Percentiles rank a stretch among this genome's conserved stretches.
Conservation (phyloP, 2,888 invertebrate genomes). For the Mythimna impura region DNA sequence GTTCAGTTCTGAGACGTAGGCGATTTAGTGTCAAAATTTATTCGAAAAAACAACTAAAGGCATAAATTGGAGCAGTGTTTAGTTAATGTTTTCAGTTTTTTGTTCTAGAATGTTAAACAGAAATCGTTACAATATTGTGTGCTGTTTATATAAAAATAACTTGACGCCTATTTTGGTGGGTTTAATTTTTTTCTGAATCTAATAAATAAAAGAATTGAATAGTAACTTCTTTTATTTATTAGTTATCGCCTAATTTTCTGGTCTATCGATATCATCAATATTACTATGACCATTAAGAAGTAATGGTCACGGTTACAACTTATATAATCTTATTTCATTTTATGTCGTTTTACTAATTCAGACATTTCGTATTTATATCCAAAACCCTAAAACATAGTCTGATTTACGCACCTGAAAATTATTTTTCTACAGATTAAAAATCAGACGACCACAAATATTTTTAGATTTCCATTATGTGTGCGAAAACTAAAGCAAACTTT, state of each 20-base stretch:
- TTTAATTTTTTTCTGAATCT: too few species aligned
- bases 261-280: too few species aligned
- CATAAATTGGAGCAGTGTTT: slow-evolving; percentile 68
- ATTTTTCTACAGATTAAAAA: too few species aligned
- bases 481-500: not conserved
- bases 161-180: not conserved
- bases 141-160: not conserved
- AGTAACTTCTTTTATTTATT: too few species aligned
- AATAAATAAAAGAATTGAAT: too few species aligned
- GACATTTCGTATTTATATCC: not conserved
- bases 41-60: slow-evolving; percentile 51
- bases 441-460: too few species aligned
- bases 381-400: not conserved
- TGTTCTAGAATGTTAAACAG: slow-evolving; percentile 49
- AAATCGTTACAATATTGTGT: slow-evolving; percentile 6
- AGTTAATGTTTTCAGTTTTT: slow-evolving; percentile 32
- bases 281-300: too few species aligned
- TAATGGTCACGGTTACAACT: not conserved
- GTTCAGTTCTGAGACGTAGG: slow-evolving; percentile 54
- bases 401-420: too few species aligned
- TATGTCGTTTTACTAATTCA: not conserved
- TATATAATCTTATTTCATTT: not conserved
- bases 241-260: not conserved
- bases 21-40: slow-evolving; percentile 63
- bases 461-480: too few species aligned